A percentile compares a stretch with the other conserved stretches of the same genome.
These are phyloP conservation scores for Eurystomus gularis DNA, from an alignment of 2,113 vertebrate species.

Conservation along the genomic window DNA sequence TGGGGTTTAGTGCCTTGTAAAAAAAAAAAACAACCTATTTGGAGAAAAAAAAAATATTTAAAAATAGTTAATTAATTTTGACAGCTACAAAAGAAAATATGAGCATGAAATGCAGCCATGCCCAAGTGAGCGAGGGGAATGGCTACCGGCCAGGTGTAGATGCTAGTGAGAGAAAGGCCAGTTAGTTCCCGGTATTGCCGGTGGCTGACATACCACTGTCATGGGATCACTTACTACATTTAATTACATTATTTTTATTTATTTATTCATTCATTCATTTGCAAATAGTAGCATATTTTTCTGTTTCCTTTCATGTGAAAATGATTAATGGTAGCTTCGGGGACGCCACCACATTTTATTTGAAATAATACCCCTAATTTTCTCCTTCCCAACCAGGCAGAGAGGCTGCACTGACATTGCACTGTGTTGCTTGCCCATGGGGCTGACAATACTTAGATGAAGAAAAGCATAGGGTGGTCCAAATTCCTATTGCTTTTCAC, in stretches of 20 bases:
- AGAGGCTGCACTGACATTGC: not conserved
- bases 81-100: not conserved
- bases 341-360: not conserved
- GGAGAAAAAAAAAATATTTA: not conserved
- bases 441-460: not conserved
- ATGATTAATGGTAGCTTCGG: not conserved
- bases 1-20: not conserved
- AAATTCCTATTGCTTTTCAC: not conserved
- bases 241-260: not conserved
- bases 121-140: not conserved
- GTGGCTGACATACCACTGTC: not conserved
- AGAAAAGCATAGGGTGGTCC: not conserved
- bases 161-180: not conserved
- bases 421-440: not conserved
- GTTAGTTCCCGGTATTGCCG: not conserved
- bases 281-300: not conserved
- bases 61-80: not conserved
- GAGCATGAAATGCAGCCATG: not conserved
- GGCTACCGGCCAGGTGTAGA: not conserved
- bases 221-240: not conserved
- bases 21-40: not conserved
- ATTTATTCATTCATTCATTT: no score
- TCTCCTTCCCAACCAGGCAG: not conserved
- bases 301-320: not conserved
- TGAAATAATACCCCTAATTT: not conserved